phyloP scores from a whole-genome alignment of 2,113 vertebrate genomes.

The Cryptotis parvus region DNA sequence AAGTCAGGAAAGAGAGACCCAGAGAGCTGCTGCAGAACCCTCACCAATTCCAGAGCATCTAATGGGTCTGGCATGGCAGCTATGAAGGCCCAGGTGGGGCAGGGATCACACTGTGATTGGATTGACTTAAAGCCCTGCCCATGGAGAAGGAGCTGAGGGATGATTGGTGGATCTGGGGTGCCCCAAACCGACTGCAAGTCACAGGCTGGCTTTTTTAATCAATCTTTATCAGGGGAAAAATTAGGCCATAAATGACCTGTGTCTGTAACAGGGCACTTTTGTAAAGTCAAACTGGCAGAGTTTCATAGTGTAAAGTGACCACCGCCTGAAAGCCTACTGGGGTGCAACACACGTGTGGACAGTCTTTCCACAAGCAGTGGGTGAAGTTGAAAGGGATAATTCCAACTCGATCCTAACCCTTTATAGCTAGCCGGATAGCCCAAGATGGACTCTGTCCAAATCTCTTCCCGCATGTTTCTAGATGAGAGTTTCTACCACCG shows the following conservation, averaged over 20 bases:
- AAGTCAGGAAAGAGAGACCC: neutral
- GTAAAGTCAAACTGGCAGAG: neutral
- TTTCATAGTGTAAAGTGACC: neutral
- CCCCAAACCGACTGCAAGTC: neutral
- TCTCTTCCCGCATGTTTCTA: neutral
- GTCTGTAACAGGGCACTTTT: neutral
- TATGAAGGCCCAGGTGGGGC: neutral
- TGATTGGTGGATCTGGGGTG: neutral
- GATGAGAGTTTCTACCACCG: neutral
- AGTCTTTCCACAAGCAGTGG: neutral
- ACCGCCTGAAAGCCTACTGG: neutral
- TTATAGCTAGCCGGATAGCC: neutral
- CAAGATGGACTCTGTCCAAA: neutral
- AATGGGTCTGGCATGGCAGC: neutral
- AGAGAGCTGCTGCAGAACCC: neutral
- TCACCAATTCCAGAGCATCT: neutral
- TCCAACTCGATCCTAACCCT: neutral
- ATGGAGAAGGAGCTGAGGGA: neutral
- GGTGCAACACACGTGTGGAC: neutral
- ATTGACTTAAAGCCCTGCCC: neutral
- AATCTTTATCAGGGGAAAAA: neutral
- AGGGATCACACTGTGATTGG: neutral
- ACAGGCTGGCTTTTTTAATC: neutral
- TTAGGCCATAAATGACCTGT: neutral
- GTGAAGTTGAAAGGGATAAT: too few species aligned